Evolutionary conservation across 1,140 invertebrate genomes (phyloP).

Genomic region (Zaprionus ghesquierei): DNA sequence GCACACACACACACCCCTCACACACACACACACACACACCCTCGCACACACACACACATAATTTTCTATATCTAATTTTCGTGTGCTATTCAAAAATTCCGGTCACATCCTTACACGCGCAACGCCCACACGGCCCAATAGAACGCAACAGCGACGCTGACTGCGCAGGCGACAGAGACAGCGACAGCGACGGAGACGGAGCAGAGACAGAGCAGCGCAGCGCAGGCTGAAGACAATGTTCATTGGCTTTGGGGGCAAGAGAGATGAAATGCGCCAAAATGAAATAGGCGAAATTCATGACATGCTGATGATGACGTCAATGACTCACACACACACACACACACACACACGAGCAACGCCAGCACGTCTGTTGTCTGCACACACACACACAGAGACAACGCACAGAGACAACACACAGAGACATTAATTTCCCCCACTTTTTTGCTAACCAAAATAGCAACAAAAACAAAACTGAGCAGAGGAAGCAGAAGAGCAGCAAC

Average conservation of each 20-base stretch:
- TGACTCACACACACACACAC: constrained; percentile 41
- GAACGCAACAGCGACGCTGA: constrained; percentile 22
- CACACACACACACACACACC: constrained; percentile 1
- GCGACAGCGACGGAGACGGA: constrained; percentile 17
- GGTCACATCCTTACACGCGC: constrained; percentile 77
- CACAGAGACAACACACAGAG: background rate
- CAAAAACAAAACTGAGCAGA: too few relatives aligned
- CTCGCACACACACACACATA: constrained; percentile 41
- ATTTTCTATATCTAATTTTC: constrained; percentile 74
- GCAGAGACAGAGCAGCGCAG: constrained; percentile 32
- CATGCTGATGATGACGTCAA: constrained; percentile 81
- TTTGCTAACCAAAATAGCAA: constrained; percentile 30
- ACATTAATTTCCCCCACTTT: constrained; percentile 32
- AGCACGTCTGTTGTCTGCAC: too few relatives aligned
- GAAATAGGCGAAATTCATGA: constrained; percentile 69
- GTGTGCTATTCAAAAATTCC: constrained; percentile 73
- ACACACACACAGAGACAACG: constrained; percentile 31
- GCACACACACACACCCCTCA: constrained; percentile 9
- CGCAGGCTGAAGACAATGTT: constrained; percentile 34
- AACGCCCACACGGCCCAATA: constrained; percentile 64
- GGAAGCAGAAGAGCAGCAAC: background rate
- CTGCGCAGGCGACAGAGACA: constrained; percentile 43
- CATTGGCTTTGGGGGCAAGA: constrained; percentile 37
- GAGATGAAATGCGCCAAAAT: constrained; percentile 52
- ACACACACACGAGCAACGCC: background rate